A percentile compares a stretch with the other conserved stretches of the same genome.
Evolutionary conservation across 2,888 invertebrate genomes (phyloP).

Genomic region (Diaprepes abbreviatus): DNA sequence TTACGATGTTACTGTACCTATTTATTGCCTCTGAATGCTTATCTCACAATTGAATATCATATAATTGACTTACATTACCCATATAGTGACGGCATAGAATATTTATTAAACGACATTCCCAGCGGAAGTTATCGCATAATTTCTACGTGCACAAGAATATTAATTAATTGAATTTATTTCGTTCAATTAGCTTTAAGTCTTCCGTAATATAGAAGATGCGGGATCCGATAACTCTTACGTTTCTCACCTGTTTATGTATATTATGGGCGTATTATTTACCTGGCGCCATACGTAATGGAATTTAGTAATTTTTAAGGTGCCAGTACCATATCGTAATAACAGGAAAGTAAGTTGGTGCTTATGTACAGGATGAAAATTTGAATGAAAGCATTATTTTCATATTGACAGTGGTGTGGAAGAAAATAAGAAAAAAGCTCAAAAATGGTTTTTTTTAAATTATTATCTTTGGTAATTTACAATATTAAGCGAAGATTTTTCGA

Average conservation of each 20-base stretch:
- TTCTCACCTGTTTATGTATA: constrained; percentile 18
- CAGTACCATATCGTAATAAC: too few species aligned
- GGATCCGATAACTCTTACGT: constrained; percentile 20
- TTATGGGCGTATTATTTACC: constrained; percentile 14
- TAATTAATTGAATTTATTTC: constrained; percentile 30
- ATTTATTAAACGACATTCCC: constrained; percentile 28
- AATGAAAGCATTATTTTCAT: too few species aligned
- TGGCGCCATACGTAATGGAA: constrained; percentile 7
- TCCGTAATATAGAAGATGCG: constrained; percentile 34
- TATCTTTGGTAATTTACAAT: too few species aligned
- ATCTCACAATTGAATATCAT: background rate
- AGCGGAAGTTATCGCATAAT: constrained; percentile 28
- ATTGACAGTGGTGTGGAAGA: too few species aligned
- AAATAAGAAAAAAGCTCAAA: too few species aligned
- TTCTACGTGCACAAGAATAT: constrained; percentile 25
- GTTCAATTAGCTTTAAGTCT: constrained; percentile 22
- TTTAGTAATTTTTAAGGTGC: background rate
- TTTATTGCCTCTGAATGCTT: background rate
- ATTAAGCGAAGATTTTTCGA: too few species aligned
- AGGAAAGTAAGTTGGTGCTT: too few species aligned
- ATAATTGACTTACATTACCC: constrained; percentile 9
- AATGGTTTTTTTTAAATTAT: too few species aligned
- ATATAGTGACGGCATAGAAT: constrained; percentile 9
- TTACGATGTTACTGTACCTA: background rate
- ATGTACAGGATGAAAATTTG: too few species aligned